These are phyloP conservation scores for Rhipidura dahli DNA, from an alignment of 2,113 vertebrate genomes.

Conservation along the genomic window DNA sequence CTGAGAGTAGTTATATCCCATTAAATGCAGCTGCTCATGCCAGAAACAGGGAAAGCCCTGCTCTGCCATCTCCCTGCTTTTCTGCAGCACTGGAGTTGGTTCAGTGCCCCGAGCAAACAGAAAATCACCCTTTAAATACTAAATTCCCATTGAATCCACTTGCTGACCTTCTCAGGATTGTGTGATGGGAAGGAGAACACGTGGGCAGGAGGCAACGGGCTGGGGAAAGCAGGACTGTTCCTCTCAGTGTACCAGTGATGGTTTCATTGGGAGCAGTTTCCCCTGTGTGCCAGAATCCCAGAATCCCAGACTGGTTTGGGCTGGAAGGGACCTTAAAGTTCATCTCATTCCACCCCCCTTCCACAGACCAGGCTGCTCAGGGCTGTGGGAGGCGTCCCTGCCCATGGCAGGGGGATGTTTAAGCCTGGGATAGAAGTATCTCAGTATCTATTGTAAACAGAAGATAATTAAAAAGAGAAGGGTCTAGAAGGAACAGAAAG, in stretches of 20 bases:
- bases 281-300: background rate
- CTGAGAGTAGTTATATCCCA: accelerated
- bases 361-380: background rate
- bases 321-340: background rate
- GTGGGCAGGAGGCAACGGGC: background rate
- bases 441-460: background rate
- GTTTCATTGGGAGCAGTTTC: background rate
- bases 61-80: background rate
- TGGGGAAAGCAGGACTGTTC: background rate
- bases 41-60: background rate
- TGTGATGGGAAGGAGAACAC: background rate
- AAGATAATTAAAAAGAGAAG: background rate
- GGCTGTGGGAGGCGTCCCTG: background rate
- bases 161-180: accelerated
- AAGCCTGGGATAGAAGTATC: background rate
- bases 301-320: background rate
- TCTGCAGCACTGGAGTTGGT: background rate
- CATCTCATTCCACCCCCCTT: background rate
- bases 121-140: background rate
- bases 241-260: background rate
- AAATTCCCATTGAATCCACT: background rate
- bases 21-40: background rate
- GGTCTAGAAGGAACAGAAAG: background rate
- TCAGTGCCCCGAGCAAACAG: background rate
- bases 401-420: background rate